Evolutionary conservation across 2,888 invertebrate genomes (phyloP).

Genomic region (Therioaphis trifolii): DNA sequence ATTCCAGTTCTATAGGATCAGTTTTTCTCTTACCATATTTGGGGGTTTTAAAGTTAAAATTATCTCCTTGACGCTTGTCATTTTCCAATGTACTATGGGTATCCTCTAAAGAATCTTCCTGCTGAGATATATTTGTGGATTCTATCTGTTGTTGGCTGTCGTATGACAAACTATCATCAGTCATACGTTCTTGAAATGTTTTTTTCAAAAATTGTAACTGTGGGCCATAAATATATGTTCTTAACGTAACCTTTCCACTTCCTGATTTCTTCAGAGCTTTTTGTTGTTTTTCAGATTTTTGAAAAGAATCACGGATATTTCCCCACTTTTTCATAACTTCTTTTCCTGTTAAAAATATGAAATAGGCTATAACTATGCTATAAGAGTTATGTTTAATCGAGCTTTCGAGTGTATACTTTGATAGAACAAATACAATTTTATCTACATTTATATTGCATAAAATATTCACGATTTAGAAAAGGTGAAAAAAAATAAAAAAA

Average conservation of each 20-base stretch:
- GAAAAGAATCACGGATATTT: slow-evolving; percentile 52
- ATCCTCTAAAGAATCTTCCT: background rate
- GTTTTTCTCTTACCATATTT: slow-evolving; percentile 38
- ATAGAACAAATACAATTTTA: background rate
- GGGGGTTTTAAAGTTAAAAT: slow-evolving; percentile 31
- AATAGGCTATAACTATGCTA: background rate
- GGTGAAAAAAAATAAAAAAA: background rate
- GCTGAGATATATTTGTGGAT: background rate
- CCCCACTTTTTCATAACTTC: slow-evolving; percentile 60
- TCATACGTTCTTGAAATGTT: slow-evolving; percentile 15
- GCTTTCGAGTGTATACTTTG: background rate
- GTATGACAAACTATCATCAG: slow-evolving; percentile 1
- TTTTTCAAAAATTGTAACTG: slow-evolving; percentile 54
- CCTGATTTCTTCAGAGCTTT: slow-evolving; percentile 54
- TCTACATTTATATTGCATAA: background rate
- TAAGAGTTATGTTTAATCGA: background rate
- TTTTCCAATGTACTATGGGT: slow-evolving; percentile 13
- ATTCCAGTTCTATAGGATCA: slow-evolving; percentile 40
- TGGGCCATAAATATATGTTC: slow-evolving; percentile 60
- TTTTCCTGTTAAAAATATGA: slow-evolving; percentile 39
- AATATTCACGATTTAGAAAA: background rate
- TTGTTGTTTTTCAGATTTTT: slow-evolving; percentile 12
- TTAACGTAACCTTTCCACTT: slow-evolving; percentile 52
- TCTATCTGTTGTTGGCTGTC: background rate
- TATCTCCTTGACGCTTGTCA: slow-evolving; percentile 16